A percentile compares a stretch with the other conserved stretches of the same genome.
These are phyloP conservation scores for Elgaria multicarinata DNA, from an alignment of 2,113 vertebrate genomes.

Conservation along the genomic window DNA sequence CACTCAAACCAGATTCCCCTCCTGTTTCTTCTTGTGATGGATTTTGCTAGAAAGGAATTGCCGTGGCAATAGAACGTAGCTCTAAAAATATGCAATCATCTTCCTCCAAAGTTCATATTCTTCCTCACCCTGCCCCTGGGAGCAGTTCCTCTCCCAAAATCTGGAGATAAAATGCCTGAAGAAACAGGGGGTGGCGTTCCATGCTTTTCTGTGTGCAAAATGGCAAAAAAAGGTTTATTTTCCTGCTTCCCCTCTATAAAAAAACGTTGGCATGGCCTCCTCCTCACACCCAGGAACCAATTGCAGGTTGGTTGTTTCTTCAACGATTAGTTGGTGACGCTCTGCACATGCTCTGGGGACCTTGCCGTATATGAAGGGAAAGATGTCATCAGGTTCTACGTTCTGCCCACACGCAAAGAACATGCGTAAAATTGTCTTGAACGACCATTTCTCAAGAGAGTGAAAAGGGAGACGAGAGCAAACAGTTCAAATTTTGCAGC, in stretches of 20 bases:
- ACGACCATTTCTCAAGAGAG: background rate
- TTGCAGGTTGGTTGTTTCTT: background rate
- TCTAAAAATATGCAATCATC: background rate
- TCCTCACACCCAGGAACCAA: background rate
- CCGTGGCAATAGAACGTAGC: background rate
- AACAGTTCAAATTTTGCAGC: too few species aligned
- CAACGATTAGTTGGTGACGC: background rate
- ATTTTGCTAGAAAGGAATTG: constrained; percentile 36
- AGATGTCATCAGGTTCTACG: background rate
- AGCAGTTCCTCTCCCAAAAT: background rate
- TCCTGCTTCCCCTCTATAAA: background rate
- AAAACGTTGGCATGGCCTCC: background rate
- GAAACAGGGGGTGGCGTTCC: too few species aligned
- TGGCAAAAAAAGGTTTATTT: background rate
- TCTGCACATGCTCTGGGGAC: background rate
- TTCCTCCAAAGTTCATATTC: background rate
- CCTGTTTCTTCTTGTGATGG: background rate
- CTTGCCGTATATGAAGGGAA: too few species aligned
- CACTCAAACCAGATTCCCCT: background rate
- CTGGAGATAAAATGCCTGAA: background rate
- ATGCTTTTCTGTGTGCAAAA: background rate
- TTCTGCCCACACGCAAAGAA: background rate
- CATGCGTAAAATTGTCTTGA: background rate
- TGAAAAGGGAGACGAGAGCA: too few species aligned
- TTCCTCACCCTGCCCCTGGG: too few species aligned